Base-by-base conservation (phyloP, 1,140 invertebrate genomes). In the Octopus sinensis region DNA sequence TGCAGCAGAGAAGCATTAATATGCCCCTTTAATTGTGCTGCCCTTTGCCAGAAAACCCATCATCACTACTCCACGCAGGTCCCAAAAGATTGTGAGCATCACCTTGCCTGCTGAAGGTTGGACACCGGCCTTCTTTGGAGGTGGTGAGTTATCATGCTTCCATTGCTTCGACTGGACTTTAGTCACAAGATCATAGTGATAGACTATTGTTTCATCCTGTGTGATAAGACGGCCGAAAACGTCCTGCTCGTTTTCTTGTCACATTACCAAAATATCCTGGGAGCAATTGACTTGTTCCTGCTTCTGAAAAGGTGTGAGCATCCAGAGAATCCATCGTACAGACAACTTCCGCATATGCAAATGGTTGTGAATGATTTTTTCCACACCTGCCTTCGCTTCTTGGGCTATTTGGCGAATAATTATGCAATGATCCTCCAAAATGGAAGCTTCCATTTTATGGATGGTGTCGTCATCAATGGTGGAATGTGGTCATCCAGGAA, bases 291-390 rank as follows among this genome's bases (percentile, higher is more conserved):
- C n/a, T 68, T n/a, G 62, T 68, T 68, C 62, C 0, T 68, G 62
- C 62, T 68, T 68, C 62, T 68, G 62, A n/a, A 68, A 68, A 68
- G 62, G 62, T 68, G 62, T 68, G 62, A 68, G 62, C 62, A 68
- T 12, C 62, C 62, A n/a, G 62, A n/a, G 62, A 68, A 68, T 68
- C 62, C 62, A 68, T 68, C 62, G 62, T 68, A n/a, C 62, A 68
- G 62, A 68, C 62, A 68, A 68, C 62, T 68, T 68, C 62, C 62
- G 62, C 62, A 68, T 68, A n/a, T 68, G 62, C 62, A 68, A 68
- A 68, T n/a, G 62, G 62, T 68, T n/a, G 62, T 68, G 62, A n/a
- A 68, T 68, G 62, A 68, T 68, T 9, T 68, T 68, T 68, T 68
- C 62, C 62, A 68, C 62, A 68, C 62, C n/a, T 9, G n/a, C n/a